Conservation (phyloP, 2,797 vertebrate species). For the Todus mexicanus region DNA sequence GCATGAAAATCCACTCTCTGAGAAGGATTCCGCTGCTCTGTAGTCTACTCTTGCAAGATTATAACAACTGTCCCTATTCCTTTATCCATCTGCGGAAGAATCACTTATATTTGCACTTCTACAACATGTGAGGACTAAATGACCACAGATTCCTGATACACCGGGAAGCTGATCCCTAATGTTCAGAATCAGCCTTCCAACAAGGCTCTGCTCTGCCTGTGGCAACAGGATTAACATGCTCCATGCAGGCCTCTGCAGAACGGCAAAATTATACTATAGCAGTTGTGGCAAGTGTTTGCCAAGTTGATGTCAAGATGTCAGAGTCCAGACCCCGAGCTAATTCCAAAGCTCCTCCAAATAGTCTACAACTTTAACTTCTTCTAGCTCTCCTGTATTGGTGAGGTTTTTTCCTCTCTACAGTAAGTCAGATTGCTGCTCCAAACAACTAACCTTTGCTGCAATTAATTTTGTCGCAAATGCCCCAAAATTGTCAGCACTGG, state of each 20-base stretch:
- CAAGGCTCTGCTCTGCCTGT: not conserved
- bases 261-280: not conserved
- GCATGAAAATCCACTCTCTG: not conserved
- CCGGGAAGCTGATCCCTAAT: not conserved
- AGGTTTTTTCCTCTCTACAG: accelerated
- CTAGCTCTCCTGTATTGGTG: not conserved
- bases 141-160: not conserved
- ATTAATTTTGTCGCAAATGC: not conserved
- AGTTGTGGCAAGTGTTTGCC: not conserved
- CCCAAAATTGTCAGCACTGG: not conserved
- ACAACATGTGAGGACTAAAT: not conserved
- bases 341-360: not conserved
- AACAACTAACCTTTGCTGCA: not conserved
- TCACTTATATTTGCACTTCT: not conserved
- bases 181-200: not conserved
- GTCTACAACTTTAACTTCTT: not conserved
- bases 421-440: not conserved
- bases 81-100: not conserved
- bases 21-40: not conserved
- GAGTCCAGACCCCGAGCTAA: not conserved
- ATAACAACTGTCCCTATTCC: not conserved
- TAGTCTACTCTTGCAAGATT: not conserved
- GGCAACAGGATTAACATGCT: not conserved
- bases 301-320: not conserved
- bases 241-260: not conserved